phyloP scores from a whole-genome alignment of 2,797 vertebrate species.

The Coccyzus lansbergi region DNA sequence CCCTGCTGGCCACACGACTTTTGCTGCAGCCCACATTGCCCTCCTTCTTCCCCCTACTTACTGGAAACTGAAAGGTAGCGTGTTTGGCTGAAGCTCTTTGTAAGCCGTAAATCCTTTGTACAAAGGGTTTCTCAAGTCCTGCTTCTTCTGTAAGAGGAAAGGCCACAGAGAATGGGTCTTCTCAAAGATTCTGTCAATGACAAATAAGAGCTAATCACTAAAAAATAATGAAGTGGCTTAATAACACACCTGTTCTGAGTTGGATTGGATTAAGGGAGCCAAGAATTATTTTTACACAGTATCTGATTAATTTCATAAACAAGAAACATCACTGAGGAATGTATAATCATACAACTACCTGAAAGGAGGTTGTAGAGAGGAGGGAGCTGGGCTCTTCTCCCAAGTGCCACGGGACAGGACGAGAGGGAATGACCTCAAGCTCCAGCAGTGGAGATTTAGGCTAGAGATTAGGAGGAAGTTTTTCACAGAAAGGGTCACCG shows the following conservation, averaged over 20 bases:
- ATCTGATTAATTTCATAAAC: not conserved
- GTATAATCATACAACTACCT: too few species aligned
- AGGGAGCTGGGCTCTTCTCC: too few species aligned
- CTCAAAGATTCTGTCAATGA: constrained; percentile 78
- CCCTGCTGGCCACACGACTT: too few species aligned
- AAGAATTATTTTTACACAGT: not conserved
- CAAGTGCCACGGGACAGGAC: too few species aligned
- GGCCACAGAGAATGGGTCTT: constrained; percentile 86
- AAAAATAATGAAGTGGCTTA: not conserved
- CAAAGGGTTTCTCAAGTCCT: constrained; percentile 81
- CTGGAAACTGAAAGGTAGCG: constrained; percentile 83
- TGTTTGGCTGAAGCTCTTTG: constrained; percentile 79
- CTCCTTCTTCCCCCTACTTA: constrained; percentile 61
- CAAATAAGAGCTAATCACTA: constrained; percentile 32
- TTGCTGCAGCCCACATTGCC: too few species aligned
- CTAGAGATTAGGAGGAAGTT: too few species aligned
- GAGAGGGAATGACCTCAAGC: too few species aligned
- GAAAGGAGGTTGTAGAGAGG: too few species aligned
- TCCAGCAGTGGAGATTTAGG: too few species aligned
- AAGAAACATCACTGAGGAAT: not conserved
- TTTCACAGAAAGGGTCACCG: too few species aligned
- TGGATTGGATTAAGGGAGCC: not conserved
- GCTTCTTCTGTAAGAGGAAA: constrained; percentile 80
- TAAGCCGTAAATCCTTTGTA: constrained; percentile 78
- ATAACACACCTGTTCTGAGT: not conserved